phyloP scores from a whole-genome alignment of 1,140 invertebrate genomes.

The Papilio polyxenes region DNA sequence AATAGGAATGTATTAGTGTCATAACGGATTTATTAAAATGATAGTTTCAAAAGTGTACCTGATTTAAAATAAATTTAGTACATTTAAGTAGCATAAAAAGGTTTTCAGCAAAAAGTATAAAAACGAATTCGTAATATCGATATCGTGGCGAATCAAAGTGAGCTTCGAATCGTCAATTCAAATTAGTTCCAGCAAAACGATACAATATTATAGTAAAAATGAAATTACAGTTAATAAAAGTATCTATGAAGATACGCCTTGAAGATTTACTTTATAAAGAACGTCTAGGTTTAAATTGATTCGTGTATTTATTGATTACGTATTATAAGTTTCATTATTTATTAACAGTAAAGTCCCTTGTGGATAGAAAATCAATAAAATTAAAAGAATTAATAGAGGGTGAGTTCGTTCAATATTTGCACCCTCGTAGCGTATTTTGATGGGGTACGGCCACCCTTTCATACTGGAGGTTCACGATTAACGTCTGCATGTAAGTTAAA shows the following conservation, averaged over 20 bases:
- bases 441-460: constrained; percentile 20
- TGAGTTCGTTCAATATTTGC: constrained; percentile 29
- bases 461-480: neutral
- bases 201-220: neutral
- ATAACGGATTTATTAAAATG: neutral
- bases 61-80: neutral
- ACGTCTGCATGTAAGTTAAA: constrained; percentile 1
- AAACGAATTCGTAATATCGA: constrained; percentile 15
- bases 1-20: neutral
- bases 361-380: constrained; percentile 25
- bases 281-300: neutral
- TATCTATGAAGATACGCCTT: neutral
- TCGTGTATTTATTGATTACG: neutral
- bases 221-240: neutral
- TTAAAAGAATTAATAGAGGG: constrained; percentile 24
- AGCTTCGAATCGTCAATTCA: constrained; percentile 15
- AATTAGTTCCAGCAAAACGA: constrained; percentile 3
- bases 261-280: neutral
- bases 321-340: neutral
- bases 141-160: constrained; percentile 21
- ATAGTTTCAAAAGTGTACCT: neutral
- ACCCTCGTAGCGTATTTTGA: constrained; percentile 7
- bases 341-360: neutral
- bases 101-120: neutral
- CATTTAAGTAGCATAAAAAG: neutral